Evolutionary conservation across 2,888 invertebrate species (phyloP), one percentile per base, ranked within the genome.

Genomic region (Gastracanthus pulcherrimus): DNA sequence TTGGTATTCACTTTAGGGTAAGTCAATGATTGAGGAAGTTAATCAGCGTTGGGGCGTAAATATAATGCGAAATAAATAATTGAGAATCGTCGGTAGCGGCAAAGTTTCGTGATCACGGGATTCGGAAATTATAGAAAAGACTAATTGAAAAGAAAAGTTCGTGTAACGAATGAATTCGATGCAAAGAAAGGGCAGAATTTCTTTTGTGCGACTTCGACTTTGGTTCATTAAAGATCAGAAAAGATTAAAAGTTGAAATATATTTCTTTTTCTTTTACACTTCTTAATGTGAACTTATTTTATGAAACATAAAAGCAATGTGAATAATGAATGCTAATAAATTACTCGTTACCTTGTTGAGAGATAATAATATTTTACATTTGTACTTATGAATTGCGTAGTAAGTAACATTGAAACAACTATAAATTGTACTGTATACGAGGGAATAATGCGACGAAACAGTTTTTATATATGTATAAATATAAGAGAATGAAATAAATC

Each of bases 101-200:
- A 1, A 62, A 58, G 34, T 45, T 69, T 76, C 38, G 4, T 19
- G 26, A 36, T 36, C 23, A 38, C 34, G n/a, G 38, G 19, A 76
- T 55, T 67, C 67, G 41, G 29, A 58, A 66, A 76, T 76, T 66
- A 55, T 26, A 36, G 34, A 51, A 51, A 38, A 69, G 70, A 36
- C 48, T 62, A 62, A 48, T 70, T 77, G 48, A 70, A 77, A 77
- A 67, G 67, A 70, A 76, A 77, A 77, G 62, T 77, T 60, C 23
- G 60, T 29, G 58, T 70, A 38, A 13, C 48, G 48, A 51, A 26
- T n/a, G 34, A 45, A 69, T 31, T 3, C 11, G 13, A 34, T 60
- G 31, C 55, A n/a, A 34, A 41, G 23, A 66, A 29, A 48, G 23
- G 16, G 48, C 16, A 58, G 9, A 11, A 26, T 23, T 31, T 58